Evolutionary conservation across 2,888 invertebrate species (phyloP).

Genomic region (Phengaris arion): DNA sequence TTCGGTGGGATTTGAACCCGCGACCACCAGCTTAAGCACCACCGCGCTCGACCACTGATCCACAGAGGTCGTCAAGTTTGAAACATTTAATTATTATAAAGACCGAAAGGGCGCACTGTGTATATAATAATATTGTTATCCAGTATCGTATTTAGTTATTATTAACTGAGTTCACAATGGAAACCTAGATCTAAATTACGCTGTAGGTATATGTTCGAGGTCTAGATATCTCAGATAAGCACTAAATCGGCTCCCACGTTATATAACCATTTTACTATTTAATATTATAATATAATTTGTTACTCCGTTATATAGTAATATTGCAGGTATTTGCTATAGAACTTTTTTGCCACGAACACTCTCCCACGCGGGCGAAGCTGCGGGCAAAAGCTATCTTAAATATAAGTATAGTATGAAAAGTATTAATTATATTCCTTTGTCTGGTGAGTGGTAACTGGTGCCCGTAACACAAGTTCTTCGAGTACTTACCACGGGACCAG

Average conservation of each 20-base stretch:
- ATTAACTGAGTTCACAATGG: not conserved
- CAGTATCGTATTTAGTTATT: not conserved
- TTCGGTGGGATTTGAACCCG: too few species aligned
- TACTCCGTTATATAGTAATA: not conserved
- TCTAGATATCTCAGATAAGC: constrained; percentile 3
- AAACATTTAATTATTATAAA: not conserved
- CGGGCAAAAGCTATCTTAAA: too few species aligned
- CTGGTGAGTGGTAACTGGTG: too few species aligned
- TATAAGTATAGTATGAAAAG: too few species aligned
- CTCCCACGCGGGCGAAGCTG: too few species aligned
- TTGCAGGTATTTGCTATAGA: too few species aligned
- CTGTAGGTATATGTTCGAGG: not conserved
- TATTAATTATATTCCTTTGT: too few species aligned
- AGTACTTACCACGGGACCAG: too few species aligned
- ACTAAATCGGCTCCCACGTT: not conserved
- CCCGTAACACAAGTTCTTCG: too few species aligned
- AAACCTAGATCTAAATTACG: not conserved
- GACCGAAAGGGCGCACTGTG: not conserved
- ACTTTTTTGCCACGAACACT: too few species aligned
- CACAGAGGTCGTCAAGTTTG: not conserved
- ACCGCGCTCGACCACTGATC: too few species aligned
- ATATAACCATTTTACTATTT: not conserved
- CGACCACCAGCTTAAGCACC: too few species aligned
- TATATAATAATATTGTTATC: not conserved
- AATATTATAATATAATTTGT: not conserved